These are phyloP conservation scores for Eubucco bourcierii DNA, from an alignment of 2,113 vertebrate genomes.

Conservation along the genomic window DNA sequence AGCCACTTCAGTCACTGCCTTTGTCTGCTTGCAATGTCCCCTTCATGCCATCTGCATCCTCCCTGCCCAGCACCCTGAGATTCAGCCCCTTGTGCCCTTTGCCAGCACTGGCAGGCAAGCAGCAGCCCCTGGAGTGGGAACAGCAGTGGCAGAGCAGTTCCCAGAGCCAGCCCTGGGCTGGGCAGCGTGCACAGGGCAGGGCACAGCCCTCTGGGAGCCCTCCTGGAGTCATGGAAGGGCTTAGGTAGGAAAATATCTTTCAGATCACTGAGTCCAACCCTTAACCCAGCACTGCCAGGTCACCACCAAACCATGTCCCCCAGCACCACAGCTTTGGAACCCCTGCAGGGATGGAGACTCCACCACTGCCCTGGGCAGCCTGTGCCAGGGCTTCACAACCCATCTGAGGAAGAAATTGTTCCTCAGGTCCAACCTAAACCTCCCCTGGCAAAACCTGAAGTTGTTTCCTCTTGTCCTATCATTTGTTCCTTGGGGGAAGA, in stretches of 20 bases:
- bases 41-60: slow-evolving; percentile 58
- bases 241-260: background rate
- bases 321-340: background rate
- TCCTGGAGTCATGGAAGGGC: too few relatives aligned
- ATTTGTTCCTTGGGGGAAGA: background rate
- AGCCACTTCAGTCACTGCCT: background rate
- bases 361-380: background rate
- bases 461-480: background rate
- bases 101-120: slow-evolving; percentile 38
- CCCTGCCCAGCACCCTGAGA: slow-evolving; percentile 33
- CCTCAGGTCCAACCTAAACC: background rate
- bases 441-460: background rate
- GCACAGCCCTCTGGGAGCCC: background rate
- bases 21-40: slow-evolving; percentile 45
- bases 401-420: background rate
- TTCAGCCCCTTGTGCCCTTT: slow-evolving; percentile 40
- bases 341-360: background rate
- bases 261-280: background rate
- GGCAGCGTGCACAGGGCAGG: background rate
- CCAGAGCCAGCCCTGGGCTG: background rate
- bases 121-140: slow-evolving; percentile 48
- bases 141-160: background rate
- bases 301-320: background rate
- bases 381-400: background rate
- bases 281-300: background rate